Evolutionary conservation across 2,113 vertebrate species (phyloP), one percentile per base, ranked within the genome.

Genomic region (Gracilinanus agilis): DNA sequence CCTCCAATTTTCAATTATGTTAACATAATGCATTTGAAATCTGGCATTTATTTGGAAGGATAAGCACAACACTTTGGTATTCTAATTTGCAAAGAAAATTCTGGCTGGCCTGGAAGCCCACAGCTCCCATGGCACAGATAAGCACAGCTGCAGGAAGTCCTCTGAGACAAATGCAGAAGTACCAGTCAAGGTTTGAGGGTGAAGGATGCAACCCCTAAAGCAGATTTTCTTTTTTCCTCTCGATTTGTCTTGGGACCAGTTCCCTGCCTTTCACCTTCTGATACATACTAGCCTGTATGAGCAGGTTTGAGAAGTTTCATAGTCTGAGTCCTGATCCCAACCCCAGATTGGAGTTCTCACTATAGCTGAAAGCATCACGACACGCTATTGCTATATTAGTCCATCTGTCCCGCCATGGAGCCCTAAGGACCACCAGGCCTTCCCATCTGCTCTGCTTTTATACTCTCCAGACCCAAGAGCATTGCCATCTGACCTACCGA

Each of bases 21-120:
- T 27, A 90, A 55, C 91, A 91, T 54, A 97, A 95, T 95, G 90
- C 91, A 94, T 96, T 97, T 98, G 97, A 97, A 96, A 98, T 91
- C 93, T 90, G 90, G 88, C 95, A 94, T 92, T 96, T 92, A 95
- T 98, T 95, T 96, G 90, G 93, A 94, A 96, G 96, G 93, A 97
- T 98, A 98, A 98, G 97, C 96, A 97, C 53, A 93, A 96, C 92
- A 92, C 91, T 96, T 96, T 83, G 67, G 93, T 97, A 97, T 96
- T 90, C 94, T 96, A 97, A 97, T 97, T 96, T 96, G 88, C 92
- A 95, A 97, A 95, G 97, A 88, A 97, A 95, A 96, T 96, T 96
- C 95, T 95, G 90, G 95, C 54, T 97, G 97, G 93, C 9, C 58
- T 83, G 25, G 23, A 53, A 53, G 1, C 91, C 96, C 95, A 94